Conservation (phyloP, 2,797 vertebrate genomes). For the Acrossocheilus fasciatus region DNA sequence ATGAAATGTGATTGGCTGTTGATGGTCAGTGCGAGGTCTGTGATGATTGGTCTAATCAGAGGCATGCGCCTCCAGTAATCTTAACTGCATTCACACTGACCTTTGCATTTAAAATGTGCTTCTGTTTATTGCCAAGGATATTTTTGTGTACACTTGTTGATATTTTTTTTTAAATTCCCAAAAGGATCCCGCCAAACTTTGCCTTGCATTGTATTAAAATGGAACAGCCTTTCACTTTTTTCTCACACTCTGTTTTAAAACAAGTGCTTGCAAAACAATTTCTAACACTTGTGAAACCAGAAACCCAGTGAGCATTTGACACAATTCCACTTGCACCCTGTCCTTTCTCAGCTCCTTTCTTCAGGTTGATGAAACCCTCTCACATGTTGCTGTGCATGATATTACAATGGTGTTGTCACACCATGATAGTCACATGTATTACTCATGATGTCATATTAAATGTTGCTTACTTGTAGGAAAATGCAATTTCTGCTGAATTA, state of each 20-base stretch:
- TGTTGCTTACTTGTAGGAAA: neutral
- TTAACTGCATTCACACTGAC: slow-evolving; percentile 11
- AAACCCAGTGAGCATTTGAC: slow-evolving; percentile 6
- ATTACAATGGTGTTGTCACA: neutral
- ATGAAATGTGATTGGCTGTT: slow-evolving; percentile 21
- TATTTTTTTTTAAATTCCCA: slow-evolving; percentile 6
- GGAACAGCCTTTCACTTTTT: slow-evolving; percentile 9
- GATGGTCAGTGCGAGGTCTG: slow-evolving; percentile 19
- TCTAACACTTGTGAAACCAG: slow-evolving; percentile 39
- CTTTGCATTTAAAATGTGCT: slow-evolving; percentile 23
- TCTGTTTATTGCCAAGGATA: slow-evolving; percentile 12
- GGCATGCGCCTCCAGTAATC: slow-evolving; percentile 19
- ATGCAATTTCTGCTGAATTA: neutral
- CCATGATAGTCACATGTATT: neutral
- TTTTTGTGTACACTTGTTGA: neutral
- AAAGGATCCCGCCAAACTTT: neutral
- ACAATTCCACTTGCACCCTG: slow-evolving; percentile 26
- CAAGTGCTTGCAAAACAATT: slow-evolving; percentile 30
- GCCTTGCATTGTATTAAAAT: slow-evolving; percentile 16
- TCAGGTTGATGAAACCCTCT: slow-evolving; percentile 79
- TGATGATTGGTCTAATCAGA: slow-evolving; percentile 33
- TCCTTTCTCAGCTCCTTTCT: neutral
- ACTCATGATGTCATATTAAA: neutral
- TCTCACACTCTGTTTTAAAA: slow-evolving; percentile 6
- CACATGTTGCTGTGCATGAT: slow-evolving; percentile 42